These are phyloP conservation scores for Channallabes apus DNA, from an alignment of 2,797 vertebrate species.

Conservation along the genomic window DNA sequence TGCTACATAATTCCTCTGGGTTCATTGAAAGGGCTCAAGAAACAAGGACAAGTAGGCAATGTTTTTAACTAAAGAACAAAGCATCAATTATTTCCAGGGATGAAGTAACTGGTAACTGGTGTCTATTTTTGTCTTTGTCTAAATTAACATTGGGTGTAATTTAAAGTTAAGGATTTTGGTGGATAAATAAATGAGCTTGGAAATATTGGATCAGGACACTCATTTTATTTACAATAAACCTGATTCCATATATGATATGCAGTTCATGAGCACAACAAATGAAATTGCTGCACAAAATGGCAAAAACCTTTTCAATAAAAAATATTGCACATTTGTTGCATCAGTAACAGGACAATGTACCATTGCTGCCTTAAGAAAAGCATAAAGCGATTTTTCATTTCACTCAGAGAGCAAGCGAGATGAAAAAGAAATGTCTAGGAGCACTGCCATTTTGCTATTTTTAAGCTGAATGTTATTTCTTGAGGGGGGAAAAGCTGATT, in stretches of 20 bases:
- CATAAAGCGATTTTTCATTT: constrained; percentile 14
- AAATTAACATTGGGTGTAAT: not conserved
- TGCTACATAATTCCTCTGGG: not conserved
- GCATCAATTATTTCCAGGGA: not conserved
- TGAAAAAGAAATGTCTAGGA: not conserved
- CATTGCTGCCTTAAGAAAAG: constrained; percentile 13
- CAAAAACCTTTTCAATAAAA: constrained; percentile 20
- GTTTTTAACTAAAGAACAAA: not conserved
- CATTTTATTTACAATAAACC: constrained; percentile 22
- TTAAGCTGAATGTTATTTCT: not conserved
- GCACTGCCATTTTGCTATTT: not conserved
- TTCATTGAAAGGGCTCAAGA: not conserved
- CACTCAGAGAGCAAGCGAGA: not conserved
- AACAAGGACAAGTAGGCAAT: not conserved
- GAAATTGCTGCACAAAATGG: constrained; percentile 12
- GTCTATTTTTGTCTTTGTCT: not conserved
- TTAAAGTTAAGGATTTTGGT: not conserved
- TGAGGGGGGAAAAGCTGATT: not conserved
- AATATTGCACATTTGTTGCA: constrained; percentile 18
- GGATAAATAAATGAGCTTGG: constrained; percentile 15
- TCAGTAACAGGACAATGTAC: constrained; percentile 31
- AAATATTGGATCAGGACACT: not conserved
- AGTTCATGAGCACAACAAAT: constrained; percentile 1
- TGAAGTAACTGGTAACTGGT: not conserved
- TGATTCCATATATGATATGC: constrained; percentile 14